These are phyloP conservation scores for Gambusia affinis DNA, from an alignment of 2,113 vertebrate species.

Conservation along the genomic window DNA sequence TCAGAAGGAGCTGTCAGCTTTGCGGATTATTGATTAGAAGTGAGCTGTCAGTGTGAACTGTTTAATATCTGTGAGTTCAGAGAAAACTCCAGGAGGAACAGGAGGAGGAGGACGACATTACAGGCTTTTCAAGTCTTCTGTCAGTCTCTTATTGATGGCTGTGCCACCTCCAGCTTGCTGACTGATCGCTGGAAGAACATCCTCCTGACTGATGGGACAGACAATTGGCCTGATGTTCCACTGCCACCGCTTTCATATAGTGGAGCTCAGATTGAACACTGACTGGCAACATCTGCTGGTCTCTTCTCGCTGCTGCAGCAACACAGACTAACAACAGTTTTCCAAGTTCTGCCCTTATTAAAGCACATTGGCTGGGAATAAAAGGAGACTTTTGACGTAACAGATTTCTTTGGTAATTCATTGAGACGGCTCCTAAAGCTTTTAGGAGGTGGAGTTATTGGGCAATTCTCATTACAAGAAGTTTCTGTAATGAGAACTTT, in stretches of 20 bases:
- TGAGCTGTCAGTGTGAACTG: slow-evolving; percentile 19
- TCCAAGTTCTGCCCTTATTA: slow-evolving; percentile 39
- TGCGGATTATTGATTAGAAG: slow-evolving; percentile 5
- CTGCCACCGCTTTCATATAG: slow-evolving; percentile 26
- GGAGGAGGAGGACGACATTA: slow-evolving; percentile 14
- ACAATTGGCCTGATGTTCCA: slow-evolving; percentile 64
- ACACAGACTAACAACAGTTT: slow-evolving; percentile 31
- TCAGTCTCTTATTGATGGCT: slow-evolving; percentile 76
- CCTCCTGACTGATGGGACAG: slow-evolving; percentile 76
- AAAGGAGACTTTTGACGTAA: slow-evolving; percentile 41
- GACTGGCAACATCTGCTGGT: slow-evolving; percentile 15
- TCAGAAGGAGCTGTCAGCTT: not conserved
- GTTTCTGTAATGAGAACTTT: not conserved
- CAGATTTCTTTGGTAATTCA: slow-evolving; percentile 55
- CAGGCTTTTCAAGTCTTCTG: slow-evolving; percentile 55
- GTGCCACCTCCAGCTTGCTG: slow-evolving; percentile 55
- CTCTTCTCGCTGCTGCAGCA: slow-evolving; percentile 57
- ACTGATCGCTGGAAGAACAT: slow-evolving; percentile 72
- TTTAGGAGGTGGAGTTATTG: slow-evolving; percentile 43
- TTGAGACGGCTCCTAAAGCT: slow-evolving; percentile 34
- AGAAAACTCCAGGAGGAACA: slow-evolving; percentile 42
- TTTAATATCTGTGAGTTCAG: slow-evolving; percentile 34
- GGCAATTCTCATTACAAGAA: slow-evolving; percentile 25
- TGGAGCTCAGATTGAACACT: slow-evolving; percentile 24
- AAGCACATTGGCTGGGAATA: slow-evolving; percentile 40